Evolutionary conservation across 2,888 invertebrate species (phyloP).

Genomic region (Napeogenes inachia): DNA sequence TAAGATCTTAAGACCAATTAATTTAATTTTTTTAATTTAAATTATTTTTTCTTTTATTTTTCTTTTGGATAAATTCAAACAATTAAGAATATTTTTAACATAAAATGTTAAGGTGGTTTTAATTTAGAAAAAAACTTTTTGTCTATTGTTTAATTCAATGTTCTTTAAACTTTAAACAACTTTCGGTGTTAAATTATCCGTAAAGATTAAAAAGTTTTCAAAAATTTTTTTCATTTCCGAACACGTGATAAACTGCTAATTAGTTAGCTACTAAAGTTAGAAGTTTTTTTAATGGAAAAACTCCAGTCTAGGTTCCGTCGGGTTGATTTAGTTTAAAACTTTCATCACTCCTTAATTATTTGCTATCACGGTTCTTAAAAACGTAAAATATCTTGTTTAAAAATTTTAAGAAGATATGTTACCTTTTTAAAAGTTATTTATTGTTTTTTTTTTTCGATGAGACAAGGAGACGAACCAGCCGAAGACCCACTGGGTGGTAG

Average conservation of each 20-base stretch:
- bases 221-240: conserved; percentile 24
- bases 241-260: conserved; percentile 27
- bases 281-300: conserved; percentile 28
- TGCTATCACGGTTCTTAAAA: conserved; percentile 21
- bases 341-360: conserved; percentile 27
- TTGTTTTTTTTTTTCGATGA: too few species aligned
- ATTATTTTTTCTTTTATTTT: too few species aligned
- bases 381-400: conserved; percentile 14
- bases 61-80: too few species aligned
- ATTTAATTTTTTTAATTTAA: too few species aligned
- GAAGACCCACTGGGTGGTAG: too few species aligned
- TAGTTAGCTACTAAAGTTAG: conserved; percentile 25
- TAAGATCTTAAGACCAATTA: too few species aligned
- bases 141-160: not conserved
- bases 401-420: conserved; percentile 3
- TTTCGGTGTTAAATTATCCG: not conserved
- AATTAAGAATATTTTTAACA: too few species aligned
- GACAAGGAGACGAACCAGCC: too few species aligned
- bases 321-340: conserved; percentile 32
- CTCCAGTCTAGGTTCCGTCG: conserved; percentile 23
- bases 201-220: conserved; percentile 8
- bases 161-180: not conserved
- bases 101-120: not conserved
- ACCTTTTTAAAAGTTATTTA: too few species aligned
- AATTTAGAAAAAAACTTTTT: not conserved